phyloP scores from a whole-genome alignment of 64 coral and sea anemone species.

The Stichodactyla helianthus region DNA sequence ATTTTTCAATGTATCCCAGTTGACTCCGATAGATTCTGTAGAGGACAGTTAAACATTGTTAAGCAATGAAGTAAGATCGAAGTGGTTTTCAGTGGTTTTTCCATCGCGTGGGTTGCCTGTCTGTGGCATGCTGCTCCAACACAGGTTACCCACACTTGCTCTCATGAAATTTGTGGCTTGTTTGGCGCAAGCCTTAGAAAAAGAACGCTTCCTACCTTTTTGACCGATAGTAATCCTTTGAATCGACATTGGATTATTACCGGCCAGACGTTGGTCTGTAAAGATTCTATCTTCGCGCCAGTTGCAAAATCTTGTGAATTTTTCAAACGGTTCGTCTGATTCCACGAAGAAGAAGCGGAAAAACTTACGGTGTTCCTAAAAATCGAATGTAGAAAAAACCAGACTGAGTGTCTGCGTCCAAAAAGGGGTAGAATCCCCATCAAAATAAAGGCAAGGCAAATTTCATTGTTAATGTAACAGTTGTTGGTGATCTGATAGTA shows the following conservation, averaged over 20 bases:
- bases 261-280: slow-evolving; percentile 52
- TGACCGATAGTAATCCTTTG: slow-evolving; percentile 34
- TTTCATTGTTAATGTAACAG: no score
- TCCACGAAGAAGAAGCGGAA: slow-evolving; percentile 37
- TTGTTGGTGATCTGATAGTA: no score
- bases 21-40: slow-evolving; percentile 16
- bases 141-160: no score
- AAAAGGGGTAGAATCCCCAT: no score
- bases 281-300: slow-evolving; percentile 42
- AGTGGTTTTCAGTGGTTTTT: no score
- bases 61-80: neutral
- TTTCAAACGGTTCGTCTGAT: slow-evolving; percentile 23
- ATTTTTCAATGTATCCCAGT: slow-evolving; percentile 12
- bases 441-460: no score
- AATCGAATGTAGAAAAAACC: neutral
- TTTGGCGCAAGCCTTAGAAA: no score
- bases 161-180: no score
- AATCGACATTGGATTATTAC: slow-evolving; percentile 40
- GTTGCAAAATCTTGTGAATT: slow-evolving; percentile 15
- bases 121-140: no score
- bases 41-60: neutral
- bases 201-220: neutral
- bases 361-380: slow-evolving; percentile 26
- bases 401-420: no score
- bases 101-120: no score